These are phyloP conservation scores for Potorous gilbertii DNA, from an alignment of 2,797 vertebrate species.

Conservation along the genomic window DNA sequence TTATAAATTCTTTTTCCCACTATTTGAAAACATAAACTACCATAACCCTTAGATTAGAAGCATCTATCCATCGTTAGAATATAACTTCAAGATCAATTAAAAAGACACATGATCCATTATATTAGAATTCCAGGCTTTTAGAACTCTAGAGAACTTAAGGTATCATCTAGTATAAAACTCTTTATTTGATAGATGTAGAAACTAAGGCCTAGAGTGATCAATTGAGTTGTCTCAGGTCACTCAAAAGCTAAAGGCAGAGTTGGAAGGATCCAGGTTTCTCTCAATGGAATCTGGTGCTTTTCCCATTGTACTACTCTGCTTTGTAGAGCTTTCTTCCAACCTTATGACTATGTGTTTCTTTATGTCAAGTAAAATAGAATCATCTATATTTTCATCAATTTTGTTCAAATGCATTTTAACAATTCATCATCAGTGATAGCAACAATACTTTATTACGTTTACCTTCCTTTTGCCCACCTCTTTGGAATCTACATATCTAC, in stretches of 20 bases:
- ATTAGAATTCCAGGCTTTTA: conserved; percentile 15
- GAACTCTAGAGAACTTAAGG: neutral
- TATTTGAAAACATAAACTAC: conserved; percentile 34
- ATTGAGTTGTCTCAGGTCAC: neutral
- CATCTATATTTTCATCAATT: neutral
- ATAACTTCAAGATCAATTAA: conserved; percentile 46
- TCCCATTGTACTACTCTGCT: neutral
- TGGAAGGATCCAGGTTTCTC: neutral
- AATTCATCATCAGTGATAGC: neutral
- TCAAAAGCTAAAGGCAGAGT: neutral
- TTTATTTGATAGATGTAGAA: neutral
- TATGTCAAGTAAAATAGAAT: neutral
- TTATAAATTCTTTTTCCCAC: neutral
- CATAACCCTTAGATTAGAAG: neutral
- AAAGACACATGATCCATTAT: conserved; percentile 2
- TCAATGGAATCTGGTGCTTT: neutral
- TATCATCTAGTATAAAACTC: neutral
- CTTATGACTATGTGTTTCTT: neutral
- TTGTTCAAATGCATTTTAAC: neutral
- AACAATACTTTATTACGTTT: neutral
- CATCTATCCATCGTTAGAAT: neutral
- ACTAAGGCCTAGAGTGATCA: neutral
- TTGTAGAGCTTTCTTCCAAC: neutral
- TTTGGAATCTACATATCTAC: neutral
- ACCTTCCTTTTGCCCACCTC: neutral